phyloP scores from a whole-genome alignment of 35 echinoderm and acorn worm genomes.

The Apostichopus parvimensis region DNA sequence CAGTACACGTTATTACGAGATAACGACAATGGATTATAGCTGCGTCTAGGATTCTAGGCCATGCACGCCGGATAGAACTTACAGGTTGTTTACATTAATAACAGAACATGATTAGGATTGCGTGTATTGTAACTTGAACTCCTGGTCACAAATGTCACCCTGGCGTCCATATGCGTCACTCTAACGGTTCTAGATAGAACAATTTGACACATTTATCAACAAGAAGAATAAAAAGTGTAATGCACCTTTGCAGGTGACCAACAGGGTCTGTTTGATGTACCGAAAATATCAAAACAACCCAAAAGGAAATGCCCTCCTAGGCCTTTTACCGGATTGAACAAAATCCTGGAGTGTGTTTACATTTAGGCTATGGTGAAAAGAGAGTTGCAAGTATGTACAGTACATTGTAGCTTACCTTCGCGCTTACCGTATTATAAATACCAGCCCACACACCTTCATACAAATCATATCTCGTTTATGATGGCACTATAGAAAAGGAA shows the following conservation, averaged over 20 bases:
- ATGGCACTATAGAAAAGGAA: background rate
- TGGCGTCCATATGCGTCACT: too few species aligned
- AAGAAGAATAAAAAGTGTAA: background rate
- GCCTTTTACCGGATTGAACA: background rate
- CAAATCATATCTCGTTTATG: background rate
- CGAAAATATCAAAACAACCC: background rate
- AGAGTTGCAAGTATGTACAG: background rate
- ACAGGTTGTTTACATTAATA: too few species aligned
- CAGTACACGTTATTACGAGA: too few species aligned
- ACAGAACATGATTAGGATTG: too few species aligned
- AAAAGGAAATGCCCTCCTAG: background rate
- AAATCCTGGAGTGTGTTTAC: background rate
- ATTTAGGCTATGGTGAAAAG: background rate
- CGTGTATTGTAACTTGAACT: too few species aligned
- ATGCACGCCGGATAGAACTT: too few species aligned
- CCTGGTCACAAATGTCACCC: background rate
- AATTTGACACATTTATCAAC: too few species aligned
- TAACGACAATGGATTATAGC: too few species aligned
- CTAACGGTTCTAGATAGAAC: too few species aligned
- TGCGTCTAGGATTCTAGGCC: too few species aligned
- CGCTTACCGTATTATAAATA: background rate
- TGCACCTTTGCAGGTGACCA: background rate
- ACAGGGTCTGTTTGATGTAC: background rate
- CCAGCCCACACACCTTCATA: background rate
- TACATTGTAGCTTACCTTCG: background rate